Evolutionary conservation across 1,140 invertebrate species (phyloP).

Genomic region (Zaprionus kolodkinae): DNA sequence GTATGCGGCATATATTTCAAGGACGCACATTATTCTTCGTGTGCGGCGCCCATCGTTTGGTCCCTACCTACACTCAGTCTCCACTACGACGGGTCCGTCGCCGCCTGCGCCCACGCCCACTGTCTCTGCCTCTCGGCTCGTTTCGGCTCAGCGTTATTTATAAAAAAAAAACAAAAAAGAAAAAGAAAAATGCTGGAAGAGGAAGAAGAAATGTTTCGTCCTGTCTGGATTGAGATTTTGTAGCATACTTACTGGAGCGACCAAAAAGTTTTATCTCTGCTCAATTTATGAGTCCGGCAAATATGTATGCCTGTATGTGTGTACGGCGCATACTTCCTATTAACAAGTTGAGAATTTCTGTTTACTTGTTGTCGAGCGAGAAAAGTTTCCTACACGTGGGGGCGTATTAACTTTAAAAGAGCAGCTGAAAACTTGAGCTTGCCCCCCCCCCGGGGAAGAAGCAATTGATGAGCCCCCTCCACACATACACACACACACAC

Average conservation of each 20-base stretch:
- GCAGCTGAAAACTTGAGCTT: slow-evolving; percentile 50
- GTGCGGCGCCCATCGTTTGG: slow-evolving; percentile 27
- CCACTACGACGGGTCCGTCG: background rate
- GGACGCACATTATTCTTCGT: slow-evolving; percentile 78
- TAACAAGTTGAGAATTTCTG: slow-evolving; percentile 45
- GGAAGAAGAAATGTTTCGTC: slow-evolving; percentile 53
- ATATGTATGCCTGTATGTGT: slow-evolving; percentile 4
- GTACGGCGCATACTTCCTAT: slow-evolving; percentile 39
- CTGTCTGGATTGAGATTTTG: slow-evolving; percentile 51
- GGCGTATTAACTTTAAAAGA: slow-evolving; percentile 52
- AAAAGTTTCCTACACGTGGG: slow-evolving; percentile 39
- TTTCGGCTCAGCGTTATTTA: slow-evolving; percentile 59
- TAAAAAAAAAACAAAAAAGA: slow-evolving; percentile 41
- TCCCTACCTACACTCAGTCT: slow-evolving; percentile 15
- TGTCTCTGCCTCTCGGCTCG: slow-evolving; percentile 31
- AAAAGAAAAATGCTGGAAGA: background rate
- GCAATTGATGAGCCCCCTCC: slow-evolving; percentile 2
- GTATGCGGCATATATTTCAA: slow-evolving; percentile 63
- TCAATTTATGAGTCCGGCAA: slow-evolving; percentile 31
- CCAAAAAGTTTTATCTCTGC: slow-evolving; percentile 32
- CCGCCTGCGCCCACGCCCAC: background rate
- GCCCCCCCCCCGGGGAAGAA: slow-evolving; percentile 11
- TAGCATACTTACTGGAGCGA: slow-evolving; percentile 69
- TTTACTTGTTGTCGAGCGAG: slow-evolving; percentile 47
- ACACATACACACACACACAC: too few relatives aligned